Evolutionary conservation across 2,888 invertebrate genomes (phyloP).

Genomic region (Mythimna loreyi): DNA sequence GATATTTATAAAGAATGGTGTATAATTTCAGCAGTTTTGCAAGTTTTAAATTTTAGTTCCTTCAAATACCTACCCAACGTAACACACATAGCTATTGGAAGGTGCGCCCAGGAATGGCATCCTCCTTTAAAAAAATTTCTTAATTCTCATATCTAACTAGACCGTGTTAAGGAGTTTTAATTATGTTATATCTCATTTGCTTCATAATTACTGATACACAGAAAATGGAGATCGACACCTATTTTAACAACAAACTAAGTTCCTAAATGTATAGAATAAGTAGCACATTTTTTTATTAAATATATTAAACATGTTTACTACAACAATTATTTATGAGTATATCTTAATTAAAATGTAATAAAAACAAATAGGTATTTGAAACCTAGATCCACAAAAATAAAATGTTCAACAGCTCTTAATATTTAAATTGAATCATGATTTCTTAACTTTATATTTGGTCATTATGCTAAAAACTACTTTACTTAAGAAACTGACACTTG

Average conservation of each 20-base stretch:
- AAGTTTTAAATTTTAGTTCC: no score
- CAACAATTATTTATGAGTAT: neutral
- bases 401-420: slow-evolving; percentile 5
- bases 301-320: neutral
- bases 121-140: no score
- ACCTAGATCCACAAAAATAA: neutral
- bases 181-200: no score
- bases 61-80: no score
- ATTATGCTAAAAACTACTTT: slow-evolving; percentile 9
- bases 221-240: no score
- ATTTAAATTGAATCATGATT: slow-evolving; percentile 8
- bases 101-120: no score
- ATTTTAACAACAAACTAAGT: neutral
- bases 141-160: neutral
- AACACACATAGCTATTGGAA: no score
- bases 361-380: neutral
- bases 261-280: neutral
- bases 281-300: neutral
- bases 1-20: no score
- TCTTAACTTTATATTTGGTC: slow-evolving; percentile 28
- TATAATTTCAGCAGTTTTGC: no score
- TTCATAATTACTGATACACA: no score
- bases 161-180: no score
- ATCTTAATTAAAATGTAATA: neutral
- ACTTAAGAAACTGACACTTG: neutral